Evolutionary conservation across 2,888 invertebrate species (phyloP).

Genomic region (Sussaba pulchella): DNA sequence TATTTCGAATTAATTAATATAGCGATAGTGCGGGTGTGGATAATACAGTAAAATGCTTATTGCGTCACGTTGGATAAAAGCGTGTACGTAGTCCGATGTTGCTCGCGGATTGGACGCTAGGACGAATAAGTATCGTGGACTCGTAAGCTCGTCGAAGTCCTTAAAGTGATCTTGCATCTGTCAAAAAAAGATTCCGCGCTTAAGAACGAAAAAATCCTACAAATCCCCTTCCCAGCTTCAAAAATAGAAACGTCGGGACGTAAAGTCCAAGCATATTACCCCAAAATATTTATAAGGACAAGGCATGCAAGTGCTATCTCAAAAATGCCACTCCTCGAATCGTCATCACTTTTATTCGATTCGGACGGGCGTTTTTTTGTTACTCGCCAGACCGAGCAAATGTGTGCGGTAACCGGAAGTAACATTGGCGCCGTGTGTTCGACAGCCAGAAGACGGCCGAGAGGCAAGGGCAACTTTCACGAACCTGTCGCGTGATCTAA

Average conservation of each 20-base stretch:
- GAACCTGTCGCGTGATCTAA: slow-evolving; percentile 41
- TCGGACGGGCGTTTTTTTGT: not conserved
- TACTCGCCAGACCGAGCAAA: not conserved
- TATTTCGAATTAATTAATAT: slow-evolving; percentile 17
- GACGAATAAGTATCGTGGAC: slow-evolving; percentile 5
- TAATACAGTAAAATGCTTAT: slow-evolving; percentile 8
- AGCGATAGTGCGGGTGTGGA: slow-evolving; percentile 8
- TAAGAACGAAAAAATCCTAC: too few relatives aligned
- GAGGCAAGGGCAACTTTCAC: slow-evolving; percentile 38
- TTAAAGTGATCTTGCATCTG: not conserved
- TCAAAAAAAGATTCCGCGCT: slow-evolving; percentile 7
- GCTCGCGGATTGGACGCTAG: not conserved
- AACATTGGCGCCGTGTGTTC: not conserved
- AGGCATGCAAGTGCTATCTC: too few relatives aligned
- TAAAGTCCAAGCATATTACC: too few relatives aligned
- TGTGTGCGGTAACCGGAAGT: slow-evolving; percentile 13
- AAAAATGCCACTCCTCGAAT: too few relatives aligned
- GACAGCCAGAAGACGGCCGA: not conserved
- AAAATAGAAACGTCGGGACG: too few relatives aligned
- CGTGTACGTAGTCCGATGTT: slow-evolving; percentile 11
- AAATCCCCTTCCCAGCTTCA: too few relatives aligned
- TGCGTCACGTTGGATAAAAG: slow-evolving; percentile 24
- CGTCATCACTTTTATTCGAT: too few relatives aligned
- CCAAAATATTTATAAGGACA: too few relatives aligned
- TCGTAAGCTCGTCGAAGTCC: not conserved